Percentiles rank a stretch among this genome's conserved stretches.
Evolutionary conservation across 2,888 invertebrate species (phyloP).

Genomic region (Drosophila meridionalis): DNA sequence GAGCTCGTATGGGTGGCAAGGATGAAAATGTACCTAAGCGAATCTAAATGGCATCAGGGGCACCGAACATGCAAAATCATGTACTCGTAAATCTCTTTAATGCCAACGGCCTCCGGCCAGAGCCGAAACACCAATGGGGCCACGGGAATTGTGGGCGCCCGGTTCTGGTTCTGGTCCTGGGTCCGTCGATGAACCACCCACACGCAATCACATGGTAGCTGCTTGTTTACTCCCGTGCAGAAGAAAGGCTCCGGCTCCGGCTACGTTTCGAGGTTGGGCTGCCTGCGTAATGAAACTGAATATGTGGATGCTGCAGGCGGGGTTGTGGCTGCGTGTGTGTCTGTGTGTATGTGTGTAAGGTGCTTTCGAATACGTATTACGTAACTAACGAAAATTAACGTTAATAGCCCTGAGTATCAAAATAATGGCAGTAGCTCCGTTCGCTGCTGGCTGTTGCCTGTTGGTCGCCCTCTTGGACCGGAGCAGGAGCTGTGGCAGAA

Average conservation of each 20-base stretch:
- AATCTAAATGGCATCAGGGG: conserved; percentile 80
- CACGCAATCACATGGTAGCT: conserved; percentile 58
- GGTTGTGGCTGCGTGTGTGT: conserved; percentile 17
- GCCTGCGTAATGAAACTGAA: conserved; percentile 68
- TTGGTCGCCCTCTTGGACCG: conserved; percentile 44
- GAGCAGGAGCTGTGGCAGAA: conserved; percentile 18
- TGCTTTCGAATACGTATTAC: conserved; percentile 79
- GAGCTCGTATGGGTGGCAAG: conserved; percentile 58
- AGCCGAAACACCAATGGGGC: conserved; percentile 44
- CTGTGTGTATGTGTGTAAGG: conserved; percentile 56
- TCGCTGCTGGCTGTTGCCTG: conserved; percentile 51
- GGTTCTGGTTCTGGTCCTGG: conserved; percentile 40
- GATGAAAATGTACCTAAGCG: conserved; percentile 80
- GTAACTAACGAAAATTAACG: conserved; percentile 82
- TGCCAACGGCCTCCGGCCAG: conserved; percentile 74
- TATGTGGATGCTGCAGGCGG: conserved; percentile 30
- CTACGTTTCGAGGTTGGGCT: conserved; percentile 39
- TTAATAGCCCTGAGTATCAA: conserved; percentile 79
- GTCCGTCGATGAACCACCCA: conserved; percentile 47
- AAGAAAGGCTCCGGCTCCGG: conserved; percentile 25
- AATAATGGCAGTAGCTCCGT: conserved; percentile 66
- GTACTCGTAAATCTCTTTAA: conserved; percentile 84
- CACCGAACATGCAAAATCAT: conserved; percentile 84
- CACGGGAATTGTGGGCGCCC: conserved; percentile 24
- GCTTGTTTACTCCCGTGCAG: conserved; percentile 62